These are phyloP conservation scores for Pachypanchax playfairii DNA, from an alignment of 2,113 vertebrate species.

Conservation along the genomic window DNA sequence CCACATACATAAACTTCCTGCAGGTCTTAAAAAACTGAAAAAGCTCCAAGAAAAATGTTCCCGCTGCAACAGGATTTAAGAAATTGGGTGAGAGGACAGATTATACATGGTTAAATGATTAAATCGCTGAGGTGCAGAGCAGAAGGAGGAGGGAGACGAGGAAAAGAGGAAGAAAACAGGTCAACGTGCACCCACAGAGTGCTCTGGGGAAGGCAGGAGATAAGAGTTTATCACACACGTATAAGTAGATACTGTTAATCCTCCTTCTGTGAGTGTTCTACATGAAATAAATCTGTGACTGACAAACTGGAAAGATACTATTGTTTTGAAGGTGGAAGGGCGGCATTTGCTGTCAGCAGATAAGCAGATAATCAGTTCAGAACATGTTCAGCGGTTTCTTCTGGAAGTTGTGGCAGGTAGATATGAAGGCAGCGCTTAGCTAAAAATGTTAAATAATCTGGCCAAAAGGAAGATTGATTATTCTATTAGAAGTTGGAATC, in stretches of 20 bases:
- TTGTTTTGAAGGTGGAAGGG: conserved; percentile 66
- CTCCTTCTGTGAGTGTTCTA: conserved; percentile 67
- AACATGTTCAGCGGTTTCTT: conserved; percentile 30
- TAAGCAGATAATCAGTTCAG: conserved; percentile 69
- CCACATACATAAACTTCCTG: conserved; percentile 33
- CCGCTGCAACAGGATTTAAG: conserved; percentile 53
- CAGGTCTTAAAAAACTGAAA: conserved; percentile 19
- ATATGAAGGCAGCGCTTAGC: conserved; percentile 29
- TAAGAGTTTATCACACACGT: conserved; percentile 75
- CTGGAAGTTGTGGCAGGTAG: conserved; percentile 34
- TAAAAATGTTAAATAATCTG: conserved; percentile 66
- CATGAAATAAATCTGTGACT: conserved; percentile 67
- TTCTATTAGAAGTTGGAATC: conserved; percentile 73
- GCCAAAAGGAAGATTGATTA: conserved; percentile 73
- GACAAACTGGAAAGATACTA: conserved; percentile 73
- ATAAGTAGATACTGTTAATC: conserved; percentile 76
- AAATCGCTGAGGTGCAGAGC: conserved; percentile 61
- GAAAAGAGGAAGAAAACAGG: conserved; percentile 58
- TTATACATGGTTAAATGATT: conserved; percentile 70
- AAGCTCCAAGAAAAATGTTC: conserved; percentile 8
- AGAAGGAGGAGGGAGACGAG: conserved; percentile 1
- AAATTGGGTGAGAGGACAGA: conserved; percentile 55
- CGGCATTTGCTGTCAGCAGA: conserved; percentile 45
- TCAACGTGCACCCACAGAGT: conserved; percentile 66
- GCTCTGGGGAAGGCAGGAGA: conserved; percentile 69